Evolutionary conservation across 2,113 vertebrate species (phyloP), one percentile per base, ranked within the genome.

Genomic region (Zonotrichia leucophrys): DNA sequence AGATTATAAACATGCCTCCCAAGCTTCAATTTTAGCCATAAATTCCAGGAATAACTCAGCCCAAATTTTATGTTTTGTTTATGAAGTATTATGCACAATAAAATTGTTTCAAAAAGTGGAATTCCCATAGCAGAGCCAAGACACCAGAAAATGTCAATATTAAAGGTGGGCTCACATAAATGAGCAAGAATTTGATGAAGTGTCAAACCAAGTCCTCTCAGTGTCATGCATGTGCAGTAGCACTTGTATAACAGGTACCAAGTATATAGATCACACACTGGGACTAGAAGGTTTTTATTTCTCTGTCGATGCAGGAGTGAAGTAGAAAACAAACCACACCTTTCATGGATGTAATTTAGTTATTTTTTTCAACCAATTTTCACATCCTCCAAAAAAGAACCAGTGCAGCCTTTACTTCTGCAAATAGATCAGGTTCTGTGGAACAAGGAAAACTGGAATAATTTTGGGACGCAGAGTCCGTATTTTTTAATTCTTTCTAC

Each of bases 271-370:
- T 37, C 42, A 30, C 31, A 58, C 21, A 10, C 50, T 39, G 33
- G 24, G 20, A 74, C 12, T 28, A 15, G 30, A 58, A 56, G 16
- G 3, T 31, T 89, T 91, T 62, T 76, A 58, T 85, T 86, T 83
- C 58, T 56, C 4, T 2, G 3, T 31, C 2, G 4, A 7, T 42
- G 5, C 1, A 8, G 21, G 5, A 90, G 18, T 46, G 28, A 11
- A 89, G 21, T 24, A 89, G 56, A 81, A 86, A 89, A 68, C 4
- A 86, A 78, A 15, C 2, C 15, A 55, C 17, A 35, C 8, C 17
- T 62, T 67, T 33, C 30, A 41, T 21, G 7, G 8, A 33, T 67
- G 22, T 25, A 0, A 52, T 87, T 79, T 60, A 41, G 14, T 55
- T 86, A 13, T 85, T 87, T 80, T 87, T 74, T 50, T 44, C 52